Base-by-base conservation (phyloP, 2,113 vertebrate species). In the Poecile atricapillus region DNA sequence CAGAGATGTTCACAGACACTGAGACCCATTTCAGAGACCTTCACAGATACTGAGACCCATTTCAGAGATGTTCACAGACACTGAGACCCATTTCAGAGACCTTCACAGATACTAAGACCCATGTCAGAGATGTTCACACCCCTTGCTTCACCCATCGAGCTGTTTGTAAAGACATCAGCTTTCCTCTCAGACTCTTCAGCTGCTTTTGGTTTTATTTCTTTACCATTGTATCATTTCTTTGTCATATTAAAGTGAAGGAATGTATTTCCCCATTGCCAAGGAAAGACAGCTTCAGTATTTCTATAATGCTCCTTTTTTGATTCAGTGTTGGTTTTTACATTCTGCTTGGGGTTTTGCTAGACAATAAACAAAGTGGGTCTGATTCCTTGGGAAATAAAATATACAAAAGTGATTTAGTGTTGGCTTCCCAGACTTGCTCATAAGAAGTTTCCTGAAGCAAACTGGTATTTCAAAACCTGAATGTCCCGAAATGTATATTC, bases 381-480 rank as follows among this genome's bases (percentile, higher is more conserved):
- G 83, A 93, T 89, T 89, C 73, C 89, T 43, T 89, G 80, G 93
- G 83, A 97, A 95, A 95, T 91, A 82, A 91, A 95, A 87, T 43
- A 69, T 16, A 87, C 49, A 53, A 79, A 93, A 65, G 44, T 91
- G 81, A 94, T 89, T 84, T 65, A 93, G 74, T 69, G 58, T 39
- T 71, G 65, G 10, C 37, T 94, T 73, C 69, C 46, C 74, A 73
- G 49, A 62, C 58, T 64, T 33, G 23, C 30, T 50, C 83, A 24
- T 64, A 64, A 91, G 87, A 82, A 85, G 70, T 65, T 95, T 94
- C 62, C 78, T 62, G 84, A 91, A 95, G 78, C 69, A 94, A 81
- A 76, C 20, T 1, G 4, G 17, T 87, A 73, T 94, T 95, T 95
- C 77, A 85, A 65, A 87, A 87, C 37, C 74, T 87, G 65, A 39